Conservation (phyloP, 64 coral and sea anemone species). For the Actinia tenebrosa region DNA sequence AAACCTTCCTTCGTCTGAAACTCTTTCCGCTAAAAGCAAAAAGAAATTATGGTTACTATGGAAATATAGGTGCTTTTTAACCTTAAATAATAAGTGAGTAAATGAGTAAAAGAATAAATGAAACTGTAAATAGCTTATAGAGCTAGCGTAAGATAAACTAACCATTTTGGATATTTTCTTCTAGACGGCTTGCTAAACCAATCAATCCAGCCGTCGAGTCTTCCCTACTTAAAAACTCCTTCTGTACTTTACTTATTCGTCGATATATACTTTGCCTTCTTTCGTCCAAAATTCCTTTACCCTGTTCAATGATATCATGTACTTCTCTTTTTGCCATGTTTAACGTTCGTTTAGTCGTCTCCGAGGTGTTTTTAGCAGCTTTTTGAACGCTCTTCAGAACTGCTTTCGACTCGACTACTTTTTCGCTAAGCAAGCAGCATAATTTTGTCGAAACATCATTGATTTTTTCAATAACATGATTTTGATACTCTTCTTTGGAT, state of each 20-base stretch:
- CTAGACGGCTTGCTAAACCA: neutral
- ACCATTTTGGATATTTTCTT: neutral
- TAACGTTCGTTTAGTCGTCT: slow-evolving; percentile 29
- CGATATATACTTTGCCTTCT: slow-evolving; percentile 38
- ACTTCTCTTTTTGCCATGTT: slow-evolving; percentile 31
- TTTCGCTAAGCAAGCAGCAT: slow-evolving; percentile 49
- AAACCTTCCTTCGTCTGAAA: neutral
- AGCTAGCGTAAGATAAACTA: neutral
- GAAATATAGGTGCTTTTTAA: neutral
- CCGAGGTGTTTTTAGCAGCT: neutral
- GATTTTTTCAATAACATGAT: slow-evolving; percentile 66
- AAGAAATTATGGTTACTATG: neutral
- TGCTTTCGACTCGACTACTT: slow-evolving; percentile 32
- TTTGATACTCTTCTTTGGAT: neutral
- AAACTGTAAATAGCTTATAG: neutral
- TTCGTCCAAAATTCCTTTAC: slow-evolving; percentile 41
- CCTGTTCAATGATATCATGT: slow-evolving; percentile 34
- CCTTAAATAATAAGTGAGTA: neutral
- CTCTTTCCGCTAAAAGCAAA: neutral
- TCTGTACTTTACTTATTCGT: neutral
- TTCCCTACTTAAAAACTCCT: neutral
- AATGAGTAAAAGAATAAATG: neutral
- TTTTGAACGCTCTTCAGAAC: slow-evolving; percentile 21
- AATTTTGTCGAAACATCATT: slow-evolving; percentile 59
- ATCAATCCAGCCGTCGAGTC: neutral